Evolutionary conservation across 92 coral and sea anemone species (phyloP).

Genomic region (Metridium senile): DNA sequence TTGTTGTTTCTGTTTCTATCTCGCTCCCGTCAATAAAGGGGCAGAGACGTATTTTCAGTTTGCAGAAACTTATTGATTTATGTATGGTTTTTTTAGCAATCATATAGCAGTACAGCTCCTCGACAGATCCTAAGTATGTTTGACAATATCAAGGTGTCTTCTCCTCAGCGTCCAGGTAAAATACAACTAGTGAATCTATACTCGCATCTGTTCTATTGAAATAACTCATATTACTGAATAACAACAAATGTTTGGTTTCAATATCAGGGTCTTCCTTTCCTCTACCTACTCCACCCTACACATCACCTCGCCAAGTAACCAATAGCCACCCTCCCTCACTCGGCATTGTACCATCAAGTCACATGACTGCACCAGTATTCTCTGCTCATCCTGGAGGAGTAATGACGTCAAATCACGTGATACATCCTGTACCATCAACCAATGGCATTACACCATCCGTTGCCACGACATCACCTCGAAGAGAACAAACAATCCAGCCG

Average conservation of each 20-base stretch:
- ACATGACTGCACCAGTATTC: not conserved
- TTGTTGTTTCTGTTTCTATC: too few relatives aligned
- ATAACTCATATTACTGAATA: not conserved
- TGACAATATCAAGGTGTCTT: slow-evolving; percentile 39
- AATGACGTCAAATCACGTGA: slow-evolving; percentile 24
- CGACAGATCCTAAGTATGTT: slow-evolving; percentile 65
- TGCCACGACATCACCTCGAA: slow-evolving; percentile 9
- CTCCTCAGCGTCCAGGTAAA: slow-evolving; percentile 20
- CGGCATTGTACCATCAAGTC: not conserved
- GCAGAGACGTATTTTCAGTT: too few relatives aligned
- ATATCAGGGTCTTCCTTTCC: slow-evolving; percentile 5
- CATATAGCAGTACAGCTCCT: slow-evolving; percentile 62
- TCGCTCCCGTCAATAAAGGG: too few relatives aligned
- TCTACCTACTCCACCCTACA: slow-evolving; percentile 16
- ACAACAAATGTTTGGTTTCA: not conserved
- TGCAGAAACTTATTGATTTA: too few relatives aligned
- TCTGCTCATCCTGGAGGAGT: not conserved
- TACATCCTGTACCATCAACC: slow-evolving; percentile 3
- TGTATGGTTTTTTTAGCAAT: slow-evolving; percentile 7
- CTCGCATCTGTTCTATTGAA: not conserved
- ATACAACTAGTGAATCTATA: slow-evolving; percentile 2
- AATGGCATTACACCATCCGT: slow-evolving; percentile 19
- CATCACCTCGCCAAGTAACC: slow-evolving; percentile 9
- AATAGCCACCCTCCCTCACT: slow-evolving; percentile 8
- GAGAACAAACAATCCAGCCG: slow-evolving; percentile 24